Evolutionary conservation across 2,797 vertebrate genomes (phyloP), one percentile per base, ranked within the genome.

Genomic region (Neoniphon sammara): DNA sequence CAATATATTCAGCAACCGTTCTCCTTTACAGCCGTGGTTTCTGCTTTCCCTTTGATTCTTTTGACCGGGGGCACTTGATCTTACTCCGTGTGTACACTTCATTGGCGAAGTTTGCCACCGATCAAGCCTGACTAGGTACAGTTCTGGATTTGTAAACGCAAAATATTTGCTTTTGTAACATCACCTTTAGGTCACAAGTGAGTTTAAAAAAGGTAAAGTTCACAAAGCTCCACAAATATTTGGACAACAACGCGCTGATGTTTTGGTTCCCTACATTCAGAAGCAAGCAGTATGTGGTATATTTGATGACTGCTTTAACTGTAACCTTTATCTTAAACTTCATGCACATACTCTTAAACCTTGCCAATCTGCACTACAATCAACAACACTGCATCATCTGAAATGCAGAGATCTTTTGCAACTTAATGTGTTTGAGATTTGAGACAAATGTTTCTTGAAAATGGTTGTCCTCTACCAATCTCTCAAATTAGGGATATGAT

Each of bases 171-270:
- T 70, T 25, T 20, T 52, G 21, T 47, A 18, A 59, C 15, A 17
- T 44, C 64, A 73, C 71, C 50, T 68, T 50, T 3, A 60, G 50
- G 34, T 25, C 58, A 80, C 73, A 54, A 70, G 57, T 3, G n/a
- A 44, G 60, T 49, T 80, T 2, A 78, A 34, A 34, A n/a, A 66
- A 81, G 72, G 73, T 78, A 75, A 75, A 53, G 5, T 8, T 27
- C 42, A 52, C 21, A 31, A 59, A 72, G 56, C 18, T 36, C 10
- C 31, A 34, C 7, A 15, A 44, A 15, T 58, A 75, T 62, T 73
- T 75, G 73, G 62, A 75, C 65, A 75, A 39, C 56, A 75, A 76
- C 69, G 72, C 56, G 61, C 77, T 83, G 61, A 77, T 50, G 71
- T 30, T 63, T 5, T 72, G 85, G 70, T 52, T 20, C 56, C 2